Evolutionary conservation across 1,140 invertebrate genomes (phyloP), one percentile per base, ranked within the genome.

Genomic region (Euura saliciscinereae): DNA sequence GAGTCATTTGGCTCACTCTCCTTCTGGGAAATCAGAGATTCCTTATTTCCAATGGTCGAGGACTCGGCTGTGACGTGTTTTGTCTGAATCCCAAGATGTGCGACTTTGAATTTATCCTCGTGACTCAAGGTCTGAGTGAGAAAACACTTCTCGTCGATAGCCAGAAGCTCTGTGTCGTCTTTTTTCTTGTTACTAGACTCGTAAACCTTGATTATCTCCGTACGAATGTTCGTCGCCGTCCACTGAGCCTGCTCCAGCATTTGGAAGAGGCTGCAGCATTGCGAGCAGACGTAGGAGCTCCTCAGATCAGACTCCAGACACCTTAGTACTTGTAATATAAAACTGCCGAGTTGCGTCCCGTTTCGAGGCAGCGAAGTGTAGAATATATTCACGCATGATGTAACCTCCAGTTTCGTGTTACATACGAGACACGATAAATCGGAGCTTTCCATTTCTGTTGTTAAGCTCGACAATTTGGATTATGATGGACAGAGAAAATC

Each of bases 181-280:
- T 76, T 78, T 51, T 74, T 74, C 44, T 72, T 75, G 51, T 70
- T 66, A 7, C 70, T 78, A 6, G 73, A 70, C 10, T 73, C 4
- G 69, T 83, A 84, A 67, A 76, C 72, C 65, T 79, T 81, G 0
- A 82, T 73, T 73, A 86, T 86, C 73, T 85, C 82, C 69, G 72
- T 72, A 68, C 77, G 75, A 68, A 82, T 79, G 59, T 79, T 84
- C 59, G 77, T 69, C 13, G 78, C 81, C 43, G 78, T 85, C 73
- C 78, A 81, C 59, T 84, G 80, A 0, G 84, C 81, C 74, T 85
- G 78, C 59, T 85, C 82, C n/a, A 84, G 77, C 72, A 82, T 78
- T 77, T 82, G 75, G 68, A 85, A 85, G 3, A 85, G 71, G 72
- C 77, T 78, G 51, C 82, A 82, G 71, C 83, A 86, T 76, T 76